These are phyloP conservation scores for Polypterus bichir DNA, from an alignment of 2,113 vertebrate genomes.

Conservation along the genomic window DNA sequence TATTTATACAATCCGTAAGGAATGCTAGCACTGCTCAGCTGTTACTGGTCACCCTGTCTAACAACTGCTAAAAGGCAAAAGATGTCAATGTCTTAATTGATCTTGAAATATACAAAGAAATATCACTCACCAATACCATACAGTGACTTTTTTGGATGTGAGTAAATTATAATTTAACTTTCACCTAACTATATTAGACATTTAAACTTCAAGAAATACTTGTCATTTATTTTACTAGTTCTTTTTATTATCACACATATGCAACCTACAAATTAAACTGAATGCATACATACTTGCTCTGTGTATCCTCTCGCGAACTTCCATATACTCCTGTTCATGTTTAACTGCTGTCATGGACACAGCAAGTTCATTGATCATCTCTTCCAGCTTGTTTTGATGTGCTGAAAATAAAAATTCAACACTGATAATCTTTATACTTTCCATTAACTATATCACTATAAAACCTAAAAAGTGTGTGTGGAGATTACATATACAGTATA, in stretches of 20 bases:
- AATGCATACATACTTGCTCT: conserved; percentile 76
- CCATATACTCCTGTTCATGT: conserved; percentile 98
- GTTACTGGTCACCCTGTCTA: too few relatives aligned
- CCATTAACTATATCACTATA: background rate
- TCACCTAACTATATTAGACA: too few relatives aligned
- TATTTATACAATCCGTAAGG: too few relatives aligned
- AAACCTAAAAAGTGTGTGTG: background rate
- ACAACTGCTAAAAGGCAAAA: too few relatives aligned
- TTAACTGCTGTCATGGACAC: conserved; percentile 97
- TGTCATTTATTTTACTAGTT: too few relatives aligned
- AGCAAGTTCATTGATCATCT: conserved; percentile 96
- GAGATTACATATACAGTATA: conserved; percentile 4
- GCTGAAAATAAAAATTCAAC: conserved; percentile 42
- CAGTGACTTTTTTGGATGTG: background rate
- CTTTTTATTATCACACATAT: too few relatives aligned
- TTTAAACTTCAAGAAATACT: too few relatives aligned
- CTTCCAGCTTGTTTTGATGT: conserved; percentile 97
- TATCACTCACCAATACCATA: background rate
- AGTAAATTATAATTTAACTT: background rate
- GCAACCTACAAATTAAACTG: conserved; percentile 4
- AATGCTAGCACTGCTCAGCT: too few relatives aligned
- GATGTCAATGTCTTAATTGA: too few relatives aligned
- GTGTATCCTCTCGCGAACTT: conserved; percentile 96
- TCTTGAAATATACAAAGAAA: background rate
- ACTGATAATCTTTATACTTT: too few relatives aligned